phyloP scores from a whole-genome alignment of 2,888 invertebrate genomes.

The Tupiocoris notatus region DNA sequence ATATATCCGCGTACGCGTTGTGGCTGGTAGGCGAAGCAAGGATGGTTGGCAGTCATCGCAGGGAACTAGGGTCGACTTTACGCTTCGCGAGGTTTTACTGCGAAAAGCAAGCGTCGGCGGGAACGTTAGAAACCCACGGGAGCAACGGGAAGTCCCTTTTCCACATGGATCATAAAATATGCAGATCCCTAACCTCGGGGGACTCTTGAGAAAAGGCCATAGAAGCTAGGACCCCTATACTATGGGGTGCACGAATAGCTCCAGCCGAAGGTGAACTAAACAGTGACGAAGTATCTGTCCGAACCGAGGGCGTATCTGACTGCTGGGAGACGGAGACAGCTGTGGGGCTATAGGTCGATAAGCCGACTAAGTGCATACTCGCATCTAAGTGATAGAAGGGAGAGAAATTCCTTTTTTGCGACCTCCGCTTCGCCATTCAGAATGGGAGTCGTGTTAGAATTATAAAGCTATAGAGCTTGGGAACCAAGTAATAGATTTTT shows the following conservation, averaged over 20 bases:
- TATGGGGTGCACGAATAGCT: background rate
- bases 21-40: too few species aligned
- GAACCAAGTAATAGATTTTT: too few species aligned
- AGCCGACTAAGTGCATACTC: background rate
- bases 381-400: background rate
- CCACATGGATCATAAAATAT: background rate
- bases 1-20: background rate
- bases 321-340: too few species aligned
- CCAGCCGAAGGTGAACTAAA: background rate
- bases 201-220: background rate
- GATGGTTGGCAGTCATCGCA: too few species aligned
- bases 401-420: background rate
- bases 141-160: background rate
- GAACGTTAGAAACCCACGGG: background rate
- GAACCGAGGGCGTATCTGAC: too few species aligned
- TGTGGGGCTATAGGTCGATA: background rate
- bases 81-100: background rate
- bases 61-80: background rate
- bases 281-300: too few species aligned
- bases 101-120: background rate
- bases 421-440: too few species aligned
- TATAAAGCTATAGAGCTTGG: too few species aligned
- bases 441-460: too few species aligned
- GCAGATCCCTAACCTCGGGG: background rate
- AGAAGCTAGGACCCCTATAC: too few species aligned